A percentile compares a stretch with the other conserved stretches of the same genome.
phyloP scores from a whole-genome alignment of 2,888 invertebrate genomes.

The Nomada ruficornis region DNA sequence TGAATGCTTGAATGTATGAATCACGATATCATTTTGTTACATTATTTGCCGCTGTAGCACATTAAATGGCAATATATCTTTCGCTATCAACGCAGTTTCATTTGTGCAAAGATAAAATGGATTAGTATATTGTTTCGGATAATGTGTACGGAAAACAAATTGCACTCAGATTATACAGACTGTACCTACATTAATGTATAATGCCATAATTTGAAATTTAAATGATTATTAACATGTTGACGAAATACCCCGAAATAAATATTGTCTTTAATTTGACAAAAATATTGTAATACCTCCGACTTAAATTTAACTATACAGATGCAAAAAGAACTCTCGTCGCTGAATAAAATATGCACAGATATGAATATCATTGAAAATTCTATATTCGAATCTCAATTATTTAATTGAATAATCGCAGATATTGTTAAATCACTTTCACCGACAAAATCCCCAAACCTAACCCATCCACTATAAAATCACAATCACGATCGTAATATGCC shows the following conservation, averaged over 20 bases:
- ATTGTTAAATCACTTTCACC: slow-evolving; percentile 17
- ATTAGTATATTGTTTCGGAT: background rate
- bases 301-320: no score
- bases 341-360: no score
- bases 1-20: background rate
- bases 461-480: background rate
- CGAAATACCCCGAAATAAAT: no score
- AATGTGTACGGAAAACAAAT: background rate
- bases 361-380: background rate
- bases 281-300: no score
- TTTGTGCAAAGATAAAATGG: slow-evolving; percentile 12
- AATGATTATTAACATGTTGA: no score
- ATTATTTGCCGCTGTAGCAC: background rate
- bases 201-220: no score
- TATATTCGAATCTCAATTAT: background rate
- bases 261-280: no score
- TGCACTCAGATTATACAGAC: background rate
- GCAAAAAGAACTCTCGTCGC: no score
- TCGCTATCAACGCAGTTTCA: background rate
- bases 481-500: slow-evolving; percentile 5
- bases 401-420: background rate
- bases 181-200: no score
- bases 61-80: slow-evolving; percentile 4
- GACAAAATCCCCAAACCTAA: background rate
- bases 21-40: slow-evolving; percentile 18